Conservation (phyloP, 2,888 invertebrate genomes). For the Gari tellinella region DNA sequence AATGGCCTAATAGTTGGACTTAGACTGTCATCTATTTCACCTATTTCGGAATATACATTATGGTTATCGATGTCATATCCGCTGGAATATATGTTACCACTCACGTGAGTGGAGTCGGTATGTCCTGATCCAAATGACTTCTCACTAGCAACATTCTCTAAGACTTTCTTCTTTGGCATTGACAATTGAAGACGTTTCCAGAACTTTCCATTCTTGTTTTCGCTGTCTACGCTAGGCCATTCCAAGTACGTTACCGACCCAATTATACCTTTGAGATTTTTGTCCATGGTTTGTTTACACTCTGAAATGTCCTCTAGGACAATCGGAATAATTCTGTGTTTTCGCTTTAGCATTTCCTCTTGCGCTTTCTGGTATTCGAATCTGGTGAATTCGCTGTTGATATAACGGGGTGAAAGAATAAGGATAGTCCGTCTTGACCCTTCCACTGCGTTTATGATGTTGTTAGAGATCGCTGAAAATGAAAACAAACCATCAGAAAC, state of each 20-base stretch:
- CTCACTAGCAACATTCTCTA: too few species aligned
- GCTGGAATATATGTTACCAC: too few species aligned
- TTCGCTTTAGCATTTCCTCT: constrained; percentile 75
- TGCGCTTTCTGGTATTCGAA: constrained; percentile 78
- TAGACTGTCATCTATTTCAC: too few species aligned
- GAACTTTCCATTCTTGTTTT: constrained; percentile 61
- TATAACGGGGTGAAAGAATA: constrained; percentile 70
- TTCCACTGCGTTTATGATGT: constrained; percentile 75
- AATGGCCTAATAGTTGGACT: too few species aligned
- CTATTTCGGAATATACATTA: too few species aligned
- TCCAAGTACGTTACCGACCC: constrained; percentile 70
- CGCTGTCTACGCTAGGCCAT: constrained; percentile 62
- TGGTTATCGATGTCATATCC: too few species aligned
- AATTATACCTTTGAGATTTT: constrained; percentile 67
- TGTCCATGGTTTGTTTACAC: constrained; percentile 60
- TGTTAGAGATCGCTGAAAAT: constrained; percentile 74
- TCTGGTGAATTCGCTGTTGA: constrained; percentile 73
- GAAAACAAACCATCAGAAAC: too few species aligned
- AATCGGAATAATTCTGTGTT: constrained; percentile 75
- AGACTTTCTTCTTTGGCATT: constrained; percentile 70
- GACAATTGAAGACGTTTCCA: constrained; percentile 72
- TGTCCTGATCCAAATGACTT: too few species aligned
- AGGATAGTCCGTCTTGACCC: constrained; percentile 73
- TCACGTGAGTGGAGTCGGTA: too few species aligned
- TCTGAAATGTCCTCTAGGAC: constrained; percentile 67